Evolutionary conservation across 2,113 vertebrate genomes (phyloP).

Genomic region (Serinus canaria): DNA sequence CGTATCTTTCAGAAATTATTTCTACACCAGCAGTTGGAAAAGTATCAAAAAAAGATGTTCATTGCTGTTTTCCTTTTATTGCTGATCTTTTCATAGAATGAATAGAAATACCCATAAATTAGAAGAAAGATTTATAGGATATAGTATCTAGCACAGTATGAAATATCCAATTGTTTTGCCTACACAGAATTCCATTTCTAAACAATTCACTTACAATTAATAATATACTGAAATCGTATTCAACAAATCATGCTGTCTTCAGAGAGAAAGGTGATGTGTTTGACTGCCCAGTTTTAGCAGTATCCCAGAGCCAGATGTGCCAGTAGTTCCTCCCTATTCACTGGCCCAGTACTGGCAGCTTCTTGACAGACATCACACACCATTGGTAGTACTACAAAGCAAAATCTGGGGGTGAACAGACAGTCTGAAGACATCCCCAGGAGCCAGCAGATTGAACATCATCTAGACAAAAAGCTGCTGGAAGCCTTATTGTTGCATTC

Average conservation of each 20-base stretch:
- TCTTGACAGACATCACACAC: neutral
- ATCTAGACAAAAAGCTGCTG: neutral
- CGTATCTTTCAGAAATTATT: slow-evolving; percentile 60
- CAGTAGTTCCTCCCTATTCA: neutral
- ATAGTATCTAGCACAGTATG: neutral
- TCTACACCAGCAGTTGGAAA: slow-evolving; percentile 54
- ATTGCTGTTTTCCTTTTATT: slow-evolving; percentile 39
- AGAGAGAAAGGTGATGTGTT: neutral
- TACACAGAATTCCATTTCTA: neutral
- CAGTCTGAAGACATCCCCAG: neutral
- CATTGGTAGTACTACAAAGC: neutral
- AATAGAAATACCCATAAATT: slow-evolving; percentile 57
- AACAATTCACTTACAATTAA: neutral
- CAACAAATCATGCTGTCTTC: neutral
- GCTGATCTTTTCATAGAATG: slow-evolving; percentile 39
- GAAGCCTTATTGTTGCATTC: neutral
- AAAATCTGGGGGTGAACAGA: neutral
- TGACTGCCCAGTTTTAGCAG: neutral
- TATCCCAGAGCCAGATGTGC: neutral
- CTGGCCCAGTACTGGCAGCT: neutral
- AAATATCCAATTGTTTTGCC: slow-evolving; percentile 28
- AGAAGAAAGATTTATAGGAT: slow-evolving; percentile 30
- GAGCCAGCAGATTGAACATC: neutral
- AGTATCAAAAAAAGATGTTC: slow-evolving; percentile 35
- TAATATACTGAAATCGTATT: slow-evolving; percentile 32